Evolutionary conservation across 2,888 invertebrate genomes (phyloP).

Genomic region (Leptopilina syphax): DNA sequence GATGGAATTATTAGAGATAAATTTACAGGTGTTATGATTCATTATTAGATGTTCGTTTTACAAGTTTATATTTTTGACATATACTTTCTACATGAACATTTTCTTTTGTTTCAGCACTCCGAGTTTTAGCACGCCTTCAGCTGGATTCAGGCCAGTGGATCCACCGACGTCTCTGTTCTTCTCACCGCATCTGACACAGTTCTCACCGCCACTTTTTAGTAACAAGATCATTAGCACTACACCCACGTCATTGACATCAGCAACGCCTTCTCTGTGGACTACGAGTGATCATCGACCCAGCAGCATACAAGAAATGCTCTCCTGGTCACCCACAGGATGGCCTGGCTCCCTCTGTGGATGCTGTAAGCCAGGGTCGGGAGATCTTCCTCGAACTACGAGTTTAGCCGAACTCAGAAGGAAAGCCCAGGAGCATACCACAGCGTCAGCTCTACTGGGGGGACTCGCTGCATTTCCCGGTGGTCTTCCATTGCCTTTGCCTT

Average conservation of each 20-base stretch:
- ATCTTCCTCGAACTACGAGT: constrained; percentile 81
- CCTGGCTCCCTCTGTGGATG: constrained; percentile 70
- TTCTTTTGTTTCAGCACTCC: constrained; percentile 79
- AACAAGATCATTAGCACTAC: constrained; percentile 76
- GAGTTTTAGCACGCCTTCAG: constrained; percentile 77
- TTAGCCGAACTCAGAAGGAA: constrained; percentile 94
- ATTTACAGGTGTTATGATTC: neutral
- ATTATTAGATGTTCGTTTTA: neutral
- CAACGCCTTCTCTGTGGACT: constrained; percentile 75
- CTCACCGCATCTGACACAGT: constrained; percentile 88
- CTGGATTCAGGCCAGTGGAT: constrained; percentile 76
- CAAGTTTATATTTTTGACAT: neutral
- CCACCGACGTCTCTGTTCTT: constrained; percentile 86
- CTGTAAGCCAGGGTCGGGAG: constrained; percentile 72
- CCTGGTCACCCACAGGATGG: constrained; percentile 75
- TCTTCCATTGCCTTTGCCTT: constrained; percentile 76
- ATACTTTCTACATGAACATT: neutral
- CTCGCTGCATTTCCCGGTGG: constrained; percentile 71
- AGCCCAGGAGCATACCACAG: constrained; percentile 96
- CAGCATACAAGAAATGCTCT: constrained; percentile 73
- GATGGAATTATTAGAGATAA: constrained; percentile 4
- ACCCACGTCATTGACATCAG: constrained; percentile 72
- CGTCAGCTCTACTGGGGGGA: constrained; percentile 76
- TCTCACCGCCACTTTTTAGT: constrained; percentile 87
- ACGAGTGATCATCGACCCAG: constrained; percentile 76